These are phyloP conservation scores for Lytechinus variegatus DNA, from an alignment of 35 echinoderm and acorn worm genomes.

Conservation along the genomic window DNA sequence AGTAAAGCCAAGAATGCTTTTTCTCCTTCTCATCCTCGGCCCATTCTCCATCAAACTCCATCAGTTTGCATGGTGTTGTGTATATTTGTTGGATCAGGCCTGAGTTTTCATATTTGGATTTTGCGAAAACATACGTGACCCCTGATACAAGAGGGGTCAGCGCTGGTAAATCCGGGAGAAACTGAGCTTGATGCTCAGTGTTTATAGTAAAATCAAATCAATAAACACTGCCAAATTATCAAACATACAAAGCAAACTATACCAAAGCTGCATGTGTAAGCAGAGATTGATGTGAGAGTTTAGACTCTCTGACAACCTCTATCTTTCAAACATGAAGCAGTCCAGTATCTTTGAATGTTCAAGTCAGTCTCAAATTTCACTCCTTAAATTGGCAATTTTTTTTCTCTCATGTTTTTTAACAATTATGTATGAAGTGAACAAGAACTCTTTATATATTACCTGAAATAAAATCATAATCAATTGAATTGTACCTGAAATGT, in stretches of 20 bases:
- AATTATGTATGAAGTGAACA: too few relatives aligned
- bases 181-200: not conserved
- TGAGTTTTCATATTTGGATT: not conserved
- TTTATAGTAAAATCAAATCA: conserved; percentile 15
- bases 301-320: not conserved
- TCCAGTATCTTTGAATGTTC: too few relatives aligned
- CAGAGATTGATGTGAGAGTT: not conserved
- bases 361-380: too few relatives aligned
- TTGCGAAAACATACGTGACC: not conserved
- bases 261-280: not conserved
- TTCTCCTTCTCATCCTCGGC: not conserved
- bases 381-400: too few relatives aligned
- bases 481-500: too few relatives aligned
- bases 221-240: conserved; percentile 3
- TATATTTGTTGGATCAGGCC: not conserved
- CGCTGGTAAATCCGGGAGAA: not conserved
- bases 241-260: conserved; percentile 14
- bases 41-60: not conserved
- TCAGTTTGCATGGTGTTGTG: not conserved
- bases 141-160: not conserved
- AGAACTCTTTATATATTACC: too few relatives aligned
- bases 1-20: not conserved
- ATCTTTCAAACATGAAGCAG: not conserved
- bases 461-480: too few relatives aligned
- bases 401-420: too few relatives aligned